Evolutionary conservation across 2,888 invertebrate species (phyloP).

Genomic region (Cryptus viduatorius): DNA sequence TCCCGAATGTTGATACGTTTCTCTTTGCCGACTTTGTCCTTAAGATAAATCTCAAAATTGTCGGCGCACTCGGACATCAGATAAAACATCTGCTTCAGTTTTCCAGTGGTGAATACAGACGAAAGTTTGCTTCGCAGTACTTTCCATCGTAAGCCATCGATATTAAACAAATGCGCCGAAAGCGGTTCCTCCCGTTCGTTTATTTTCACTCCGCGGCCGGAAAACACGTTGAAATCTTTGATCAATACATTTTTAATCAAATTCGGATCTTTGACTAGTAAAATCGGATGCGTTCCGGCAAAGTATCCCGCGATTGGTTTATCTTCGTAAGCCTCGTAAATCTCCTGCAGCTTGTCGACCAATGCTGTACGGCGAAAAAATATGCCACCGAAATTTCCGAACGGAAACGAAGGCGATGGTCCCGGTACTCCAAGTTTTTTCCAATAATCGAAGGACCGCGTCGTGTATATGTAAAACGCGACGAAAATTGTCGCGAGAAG

Average conservation of each 20-base stretch:
- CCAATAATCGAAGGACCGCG: conserved; percentile 64
- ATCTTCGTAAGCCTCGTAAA: conserved; percentile 66
- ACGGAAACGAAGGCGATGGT: conserved; percentile 80
- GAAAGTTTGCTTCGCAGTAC: conserved; percentile 85
- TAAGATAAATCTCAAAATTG: conserved; percentile 84
- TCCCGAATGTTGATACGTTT: conserved; percentile 69
- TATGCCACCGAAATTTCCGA: conserved; percentile 81
- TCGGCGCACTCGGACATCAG: conserved; percentile 83
- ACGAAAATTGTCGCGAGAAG: conserved; percentile 6
- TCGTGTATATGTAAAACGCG: conserved; percentile 51
- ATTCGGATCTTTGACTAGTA: conserved; percentile 69
- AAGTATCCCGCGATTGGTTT: conserved; percentile 83
- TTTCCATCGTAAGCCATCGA: conserved; percentile 87
- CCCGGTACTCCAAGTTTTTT: conserved; percentile 71
- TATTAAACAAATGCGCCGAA: conserved; percentile 82
- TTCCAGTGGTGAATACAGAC: conserved; percentile 85
- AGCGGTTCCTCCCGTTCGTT: conserved; percentile 85
- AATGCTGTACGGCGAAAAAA: conserved; percentile 42
- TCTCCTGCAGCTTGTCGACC: conserved; percentile 32
- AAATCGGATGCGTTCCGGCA: conserved; percentile 78
- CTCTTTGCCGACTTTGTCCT: conserved; percentile 71
- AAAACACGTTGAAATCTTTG: conserved; percentile 82
- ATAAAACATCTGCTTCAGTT: conserved; percentile 84
- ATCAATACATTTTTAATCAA: conserved; percentile 83
- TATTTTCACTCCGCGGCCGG: conserved; percentile 79